Percentiles rank a stretch among this genome's conserved stretches.
These are phyloP conservation scores for Cinclus cinclus DNA, from an alignment of 2,113 vertebrate genomes.

Conservation along the genomic window DNA sequence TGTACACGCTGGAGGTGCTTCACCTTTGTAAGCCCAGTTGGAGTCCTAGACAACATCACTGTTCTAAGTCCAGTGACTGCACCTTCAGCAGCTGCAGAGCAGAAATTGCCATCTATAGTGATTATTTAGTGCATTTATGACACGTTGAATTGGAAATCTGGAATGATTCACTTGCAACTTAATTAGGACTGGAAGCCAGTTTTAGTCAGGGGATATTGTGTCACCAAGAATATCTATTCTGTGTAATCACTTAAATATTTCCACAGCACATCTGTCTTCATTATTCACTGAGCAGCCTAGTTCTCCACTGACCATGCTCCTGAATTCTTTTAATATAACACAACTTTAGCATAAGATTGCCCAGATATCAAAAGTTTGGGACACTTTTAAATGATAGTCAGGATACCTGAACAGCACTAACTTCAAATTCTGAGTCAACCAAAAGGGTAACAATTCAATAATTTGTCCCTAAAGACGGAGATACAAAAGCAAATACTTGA, in stretches of 20 bases:
- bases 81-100: not conserved
- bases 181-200: not conserved
- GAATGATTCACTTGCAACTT: not conserved
- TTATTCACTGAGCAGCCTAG: not conserved
- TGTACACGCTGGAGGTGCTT: not conserved
- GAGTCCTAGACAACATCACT: not conserved
- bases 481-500: not conserved
- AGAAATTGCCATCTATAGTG: not conserved
- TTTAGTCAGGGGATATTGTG: not conserved
- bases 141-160: not conserved
- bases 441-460: not conserved
- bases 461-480: not conserved
- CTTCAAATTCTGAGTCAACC: not conserved
- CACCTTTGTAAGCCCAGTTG: not conserved
- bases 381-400: not conserved
- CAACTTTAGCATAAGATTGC: not conserved
- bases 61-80: not conserved
- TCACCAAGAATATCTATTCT: not conserved
- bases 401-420: not conserved
- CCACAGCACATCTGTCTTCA: not conserved
- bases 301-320: not conserved
- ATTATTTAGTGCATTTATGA: not conserved
- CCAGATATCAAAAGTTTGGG: not conserved
- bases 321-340: not conserved
- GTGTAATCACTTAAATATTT: not conserved